Evolutionary conservation across 92 coral and sea anemone species (phyloP), one percentile per base, ranked within the genome.

Genomic region (Pocillopora meandrina): DNA sequence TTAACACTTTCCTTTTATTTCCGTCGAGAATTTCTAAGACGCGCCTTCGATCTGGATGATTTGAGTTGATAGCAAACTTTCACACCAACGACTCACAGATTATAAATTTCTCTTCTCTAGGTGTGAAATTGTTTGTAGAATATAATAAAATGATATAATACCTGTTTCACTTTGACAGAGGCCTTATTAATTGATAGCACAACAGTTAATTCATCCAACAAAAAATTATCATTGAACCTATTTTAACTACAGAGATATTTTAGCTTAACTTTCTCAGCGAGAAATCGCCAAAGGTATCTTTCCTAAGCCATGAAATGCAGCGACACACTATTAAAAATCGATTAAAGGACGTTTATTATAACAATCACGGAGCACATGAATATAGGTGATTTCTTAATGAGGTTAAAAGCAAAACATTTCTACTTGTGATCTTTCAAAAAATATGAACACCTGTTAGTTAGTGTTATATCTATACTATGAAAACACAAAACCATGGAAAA

Each of bases 141-240:
- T 3, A 56, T 58, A 35, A 82, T 20, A 55, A 20, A 71, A 73
- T 83, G 86, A 74, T 62, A 73, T 83, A 74, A 83, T 62, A 83
- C 86, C 86, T 83, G 86, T 56, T 63, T 49, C 55, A 62, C 62
- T 47, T 49, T 74, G 80, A 61, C 47, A 83, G 56, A 2, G 61
- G 63, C 63, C 57, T 83, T 71, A 81, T 70, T 81, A 71, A 81
- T 81, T 81, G 58, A 81, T 71, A 49, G 57, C 5, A 65, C 69
- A 31, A 52, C 33, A 20, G 56, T 70, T 9, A 12, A 70, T 35
- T 36, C 74, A 42, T 0, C 52, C 64, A 4, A 57, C n/a, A 49
- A 49, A 79, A 36, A 21, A 56, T 52, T 11, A 34, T 18, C 13
- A 11, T 13, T 47, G 11, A 64, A 20, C 31, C 36, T 55, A 15